phyloP scores from a whole-genome alignment of 2,888 invertebrate species.

The Mythimna vitellina region DNA sequence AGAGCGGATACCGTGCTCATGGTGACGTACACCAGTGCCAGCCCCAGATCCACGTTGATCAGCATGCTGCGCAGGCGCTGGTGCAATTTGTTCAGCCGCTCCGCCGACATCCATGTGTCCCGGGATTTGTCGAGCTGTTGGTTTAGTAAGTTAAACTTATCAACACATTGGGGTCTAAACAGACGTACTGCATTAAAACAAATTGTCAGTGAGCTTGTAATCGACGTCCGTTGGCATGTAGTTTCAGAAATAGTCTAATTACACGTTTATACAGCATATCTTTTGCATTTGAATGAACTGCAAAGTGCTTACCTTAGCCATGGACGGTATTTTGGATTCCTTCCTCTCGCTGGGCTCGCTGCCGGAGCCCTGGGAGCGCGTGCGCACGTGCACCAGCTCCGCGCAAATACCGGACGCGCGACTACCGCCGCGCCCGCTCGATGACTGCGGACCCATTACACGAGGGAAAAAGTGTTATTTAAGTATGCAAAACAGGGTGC shows the following conservation, averaged over 20 bases:
- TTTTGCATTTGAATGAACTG: no score
- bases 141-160: neutral
- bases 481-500: no score
- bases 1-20: slow-evolving; percentile 89
- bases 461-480: no score
- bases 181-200: no score
- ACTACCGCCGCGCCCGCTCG: slow-evolving; percentile 76
- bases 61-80: slow-evolving; percentile 75
- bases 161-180: no score
- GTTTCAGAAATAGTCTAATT: no score
- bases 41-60: slow-evolving; percentile 88
- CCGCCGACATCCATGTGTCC: slow-evolving; percentile 68
- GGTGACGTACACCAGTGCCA: slow-evolving; percentile 91
- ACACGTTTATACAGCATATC: no score
- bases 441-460: slow-evolving; percentile 69
- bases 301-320: slow-evolving; percentile 14
- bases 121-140: neutral
- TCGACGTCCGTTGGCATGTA: no score
- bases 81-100: slow-evolving; percentile 71
- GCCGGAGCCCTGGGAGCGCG: slow-evolving; percentile 87
- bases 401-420: slow-evolving; percentile 80
- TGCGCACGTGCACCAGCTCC: slow-evolving; percentile 85
- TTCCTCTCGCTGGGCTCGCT: slow-evolving; percentile 76
- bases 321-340: slow-evolving; percentile 23
- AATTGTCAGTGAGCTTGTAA: no score